Conservation (phyloP, 2,113 vertebrate genomes). For the Zosterops japonicus region DNA sequence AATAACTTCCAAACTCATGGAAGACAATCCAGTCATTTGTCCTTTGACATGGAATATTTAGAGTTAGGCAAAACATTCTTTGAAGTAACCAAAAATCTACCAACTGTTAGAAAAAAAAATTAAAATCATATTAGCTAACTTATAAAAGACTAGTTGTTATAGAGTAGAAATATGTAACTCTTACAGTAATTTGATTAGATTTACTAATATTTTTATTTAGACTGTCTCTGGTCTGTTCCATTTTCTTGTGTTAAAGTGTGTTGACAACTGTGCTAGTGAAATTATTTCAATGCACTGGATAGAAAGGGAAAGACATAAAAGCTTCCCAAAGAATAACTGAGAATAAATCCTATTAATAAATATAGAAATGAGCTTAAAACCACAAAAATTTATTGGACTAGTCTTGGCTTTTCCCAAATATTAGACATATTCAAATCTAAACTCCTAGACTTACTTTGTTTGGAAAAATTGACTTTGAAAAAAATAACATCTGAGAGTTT, state of each 20-base stretch:
- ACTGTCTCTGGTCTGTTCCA: not conserved
- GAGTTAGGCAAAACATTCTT: not conserved
- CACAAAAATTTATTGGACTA: not conserved
- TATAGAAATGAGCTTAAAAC: not conserved
- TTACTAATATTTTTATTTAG: not conserved
- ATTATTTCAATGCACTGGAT: not conserved
- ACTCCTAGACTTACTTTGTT: not conserved
- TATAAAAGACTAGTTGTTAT: not conserved
- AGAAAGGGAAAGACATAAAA: not conserved
- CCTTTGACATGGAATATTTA: not conserved
- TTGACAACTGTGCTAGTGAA: constrained; percentile 18
- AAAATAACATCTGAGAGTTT: not conserved
- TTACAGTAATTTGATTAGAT: not conserved
- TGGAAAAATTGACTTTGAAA: not conserved
- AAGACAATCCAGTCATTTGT: not conserved
- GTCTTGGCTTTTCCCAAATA: not conserved
- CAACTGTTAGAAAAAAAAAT: not conserved
- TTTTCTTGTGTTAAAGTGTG: not conserved
- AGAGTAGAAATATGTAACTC: not conserved
- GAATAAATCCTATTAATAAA: constrained; percentile 3
- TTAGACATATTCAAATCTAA: not conserved
- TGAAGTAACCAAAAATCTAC: not conserved
- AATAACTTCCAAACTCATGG: not conserved
- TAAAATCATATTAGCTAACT: not conserved
- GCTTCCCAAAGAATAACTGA: constrained; percentile 6